phyloP scores from a whole-genome alignment of 2,888 invertebrate species.

The Pseudococcus jackbeardsleyi region DNA sequence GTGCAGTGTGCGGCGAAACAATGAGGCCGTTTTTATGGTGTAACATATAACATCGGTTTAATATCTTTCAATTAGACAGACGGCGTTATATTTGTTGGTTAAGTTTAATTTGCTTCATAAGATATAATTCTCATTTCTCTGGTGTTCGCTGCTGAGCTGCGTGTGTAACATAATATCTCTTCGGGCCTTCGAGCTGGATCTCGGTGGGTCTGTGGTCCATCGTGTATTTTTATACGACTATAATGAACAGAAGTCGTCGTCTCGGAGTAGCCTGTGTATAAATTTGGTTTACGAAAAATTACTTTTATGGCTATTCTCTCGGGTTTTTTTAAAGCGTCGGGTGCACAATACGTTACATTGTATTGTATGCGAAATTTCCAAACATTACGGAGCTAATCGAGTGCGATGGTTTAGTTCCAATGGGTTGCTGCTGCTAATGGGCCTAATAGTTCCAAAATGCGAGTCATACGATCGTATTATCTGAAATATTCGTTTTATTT shows the following conservation, averaged over 20 bases:
- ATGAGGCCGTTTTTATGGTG: slow-evolving; percentile 56
- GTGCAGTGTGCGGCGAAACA: slow-evolving; percentile 55
- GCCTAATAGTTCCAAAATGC: neutral
- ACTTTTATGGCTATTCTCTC: neutral
- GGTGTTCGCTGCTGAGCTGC: neutral
- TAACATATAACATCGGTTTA: slow-evolving; percentile 47
- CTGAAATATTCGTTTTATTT: slow-evolving; percentile 8
- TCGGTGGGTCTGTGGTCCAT: neutral
- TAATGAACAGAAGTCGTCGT: neutral
- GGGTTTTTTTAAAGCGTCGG: neutral
- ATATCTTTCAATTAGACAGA: slow-evolving; percentile 60
- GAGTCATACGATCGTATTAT: neutral
- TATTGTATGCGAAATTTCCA: slow-evolving; percentile 21
- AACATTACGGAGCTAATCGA: neutral
- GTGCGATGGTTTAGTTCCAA: neutral
- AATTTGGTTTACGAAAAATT: slow-evolving; percentile 39
- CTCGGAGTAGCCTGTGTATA: neutral
- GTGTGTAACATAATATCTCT: slow-evolving; percentile 23
- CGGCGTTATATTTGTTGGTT: slow-evolving; percentile 54
- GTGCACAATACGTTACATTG: neutral
- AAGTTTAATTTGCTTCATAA: slow-evolving; percentile 54
- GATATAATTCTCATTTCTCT: slow-evolving; percentile 26
- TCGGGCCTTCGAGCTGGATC: neutral
- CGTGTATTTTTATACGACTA: neutral
- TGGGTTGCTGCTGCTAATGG: neutral